Evolutionary conservation across 2,888 invertebrate genomes (phyloP).

Genomic region (Caenorhabditis sp.): DNA sequence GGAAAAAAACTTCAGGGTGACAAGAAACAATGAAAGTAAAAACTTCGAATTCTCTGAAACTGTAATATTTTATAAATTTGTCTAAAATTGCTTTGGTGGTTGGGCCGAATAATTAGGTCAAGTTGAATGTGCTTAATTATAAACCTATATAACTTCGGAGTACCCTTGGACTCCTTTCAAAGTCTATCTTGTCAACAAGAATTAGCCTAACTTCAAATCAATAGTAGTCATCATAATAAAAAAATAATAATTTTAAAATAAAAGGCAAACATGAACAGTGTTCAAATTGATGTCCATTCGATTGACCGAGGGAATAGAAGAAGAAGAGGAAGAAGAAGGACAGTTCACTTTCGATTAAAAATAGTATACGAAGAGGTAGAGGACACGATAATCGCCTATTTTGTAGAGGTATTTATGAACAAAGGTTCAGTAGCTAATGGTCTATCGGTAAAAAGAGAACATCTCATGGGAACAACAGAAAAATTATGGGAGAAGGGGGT

Average conservation of each 20-base stretch:
- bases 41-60: no score
- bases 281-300: background rate
- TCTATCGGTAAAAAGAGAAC: no score
- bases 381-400: background rate
- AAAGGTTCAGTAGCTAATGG: background rate
- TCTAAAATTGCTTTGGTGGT: no score
- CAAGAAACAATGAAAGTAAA: no score
- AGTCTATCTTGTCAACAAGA: background rate
- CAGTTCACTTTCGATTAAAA: background rate
- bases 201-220: background rate
- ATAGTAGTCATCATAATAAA: no score
- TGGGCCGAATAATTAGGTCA: no score
- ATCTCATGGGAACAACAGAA: no score
- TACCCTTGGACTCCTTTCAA: no score
- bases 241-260: background rate
- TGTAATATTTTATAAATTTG: background rate
- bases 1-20: no score
- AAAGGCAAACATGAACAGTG: background rate
- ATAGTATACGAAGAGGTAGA: background rate
- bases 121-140: no score
- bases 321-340: background rate
- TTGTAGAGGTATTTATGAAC: background rate
- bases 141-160: no score
- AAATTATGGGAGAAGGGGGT: no score
- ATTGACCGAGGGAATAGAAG: background rate